A percentile compares a stretch with the other conserved stretches of the same genome.
Evolutionary conservation across 2,113 vertebrate genomes (phyloP).

Genomic region (Eurypyga helias): DNA sequence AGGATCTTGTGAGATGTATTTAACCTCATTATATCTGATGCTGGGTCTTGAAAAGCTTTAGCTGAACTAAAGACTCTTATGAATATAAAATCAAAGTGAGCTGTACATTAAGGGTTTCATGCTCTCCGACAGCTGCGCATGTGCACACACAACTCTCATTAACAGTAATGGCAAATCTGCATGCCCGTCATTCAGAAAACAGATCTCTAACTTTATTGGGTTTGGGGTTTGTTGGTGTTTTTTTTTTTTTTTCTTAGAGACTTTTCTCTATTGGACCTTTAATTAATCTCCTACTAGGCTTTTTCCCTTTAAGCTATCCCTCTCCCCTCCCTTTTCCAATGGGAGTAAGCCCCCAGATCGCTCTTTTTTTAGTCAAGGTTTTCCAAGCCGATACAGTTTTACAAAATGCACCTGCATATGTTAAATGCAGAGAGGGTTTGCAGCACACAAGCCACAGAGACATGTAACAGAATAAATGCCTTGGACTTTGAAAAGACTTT

Average conservation of each 20-base stretch:
- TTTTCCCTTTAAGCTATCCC: constrained; percentile 47
- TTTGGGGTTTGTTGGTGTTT: not conserved
- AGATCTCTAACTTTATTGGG: constrained; percentile 52
- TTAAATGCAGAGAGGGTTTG: constrained; percentile 34
- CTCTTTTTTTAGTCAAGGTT: constrained; percentile 57
- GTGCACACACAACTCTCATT: constrained; percentile 20
- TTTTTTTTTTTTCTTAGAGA: constrained; percentile 24
- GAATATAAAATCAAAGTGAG: constrained; percentile 72
- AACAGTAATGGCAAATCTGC: constrained; percentile 21
- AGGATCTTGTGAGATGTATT: constrained; percentile 47
- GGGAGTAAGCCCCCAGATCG: constrained; percentile 21
- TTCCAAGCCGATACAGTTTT: constrained; percentile 42
- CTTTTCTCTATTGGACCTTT: constrained; percentile 74
- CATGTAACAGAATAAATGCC: not conserved
- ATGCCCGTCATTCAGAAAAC: constrained; percentile 48
- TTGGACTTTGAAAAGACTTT: constrained; percentile 40
- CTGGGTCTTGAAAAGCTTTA: constrained; percentile 64
- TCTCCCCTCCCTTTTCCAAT: not conserved
- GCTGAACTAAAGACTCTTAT: constrained; percentile 67
- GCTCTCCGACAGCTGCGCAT: constrained; percentile 56
- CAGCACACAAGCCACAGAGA: not conserved
- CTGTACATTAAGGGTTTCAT: constrained; percentile 44
- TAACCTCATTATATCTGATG: constrained; percentile 60
- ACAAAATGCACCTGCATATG: constrained; percentile 37
- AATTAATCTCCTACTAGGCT: constrained; percentile 75